Evolutionary conservation across 2,113 vertebrate genomes (phyloP), one percentile per base, ranked within the genome.

Genomic region (Brevimyrus niger): DNA sequence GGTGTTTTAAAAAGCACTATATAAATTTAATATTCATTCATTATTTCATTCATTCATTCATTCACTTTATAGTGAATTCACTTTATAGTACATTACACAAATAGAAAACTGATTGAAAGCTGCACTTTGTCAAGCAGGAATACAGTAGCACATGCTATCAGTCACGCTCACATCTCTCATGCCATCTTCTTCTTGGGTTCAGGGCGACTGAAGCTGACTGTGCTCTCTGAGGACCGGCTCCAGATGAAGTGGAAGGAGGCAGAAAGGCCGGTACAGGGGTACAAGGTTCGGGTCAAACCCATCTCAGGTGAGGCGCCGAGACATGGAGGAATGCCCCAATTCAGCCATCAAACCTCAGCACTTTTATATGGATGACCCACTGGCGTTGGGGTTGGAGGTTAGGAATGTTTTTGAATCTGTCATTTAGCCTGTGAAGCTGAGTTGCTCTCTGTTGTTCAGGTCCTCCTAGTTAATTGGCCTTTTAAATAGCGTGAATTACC

Each of bases 241-340:
- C 98, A 98, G 92, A 98, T 99, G 96, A 98, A 98, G 91, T 99
- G 98, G 98, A 97, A 96, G 90, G 97, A 97, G 90, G 93, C 95
- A 0, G 97, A 97, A n/a, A 96, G 96, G 7, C 96, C 91, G 0
- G 92, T 96, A 90, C 97, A 94, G 4, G 97, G 97, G 76, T 99
- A 97, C 94, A 98, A 98, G 92, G 96, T 99, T 85, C 95, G 96
- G 90, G 97, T 99, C 47, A 97, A 95, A 91, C 96, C 98, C 55
- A 94, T 97, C 93, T 96, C 97, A 96, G 98, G 98, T 99, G 92
- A 9, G 95, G 65, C n/a, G 50, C 11, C 27, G n/a, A 19, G 11
- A 13, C 5, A 21, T 51, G 69, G 5, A 31, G 69, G 47, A 84
- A 21, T 17, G 35, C 19, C 5, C 1, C 48, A 58, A n/a, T 82